Base-by-base conservation (phyloP, 2,888 invertebrate genomes). In the Gasteruption jaculator region DNA sequence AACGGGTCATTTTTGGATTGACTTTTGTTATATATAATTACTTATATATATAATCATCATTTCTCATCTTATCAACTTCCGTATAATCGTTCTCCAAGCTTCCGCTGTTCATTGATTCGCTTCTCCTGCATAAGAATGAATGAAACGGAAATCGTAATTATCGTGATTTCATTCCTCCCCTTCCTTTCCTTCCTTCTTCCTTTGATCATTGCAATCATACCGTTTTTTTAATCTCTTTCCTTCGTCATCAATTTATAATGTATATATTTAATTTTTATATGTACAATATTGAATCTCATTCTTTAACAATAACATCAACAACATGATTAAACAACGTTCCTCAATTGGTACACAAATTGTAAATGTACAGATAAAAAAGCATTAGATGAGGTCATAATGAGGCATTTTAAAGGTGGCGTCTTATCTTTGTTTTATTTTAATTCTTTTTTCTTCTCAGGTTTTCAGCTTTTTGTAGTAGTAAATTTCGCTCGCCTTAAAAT, bases 301-400 rank as follows among this genome's bases (percentile, higher is more conserved):
- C 78, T 81, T 74, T 82, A 82, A 82, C 82, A 82, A 82, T 82
- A 82, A 82, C 82, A 82, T 82, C 81, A 83, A 82, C 82, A 83
- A 76, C 74, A 74, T 74, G 82, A 79, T 80, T 80, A 68, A 69
- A 69, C 69, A 70, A 70, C 70, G 68, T 69, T 62, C 69, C 67
- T 67, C 69, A 68, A n/a, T 65, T 68, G 68, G 70, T 70, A 70
- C 70, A 70, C 68, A 70, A 70, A 68, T 69, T 70, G 70, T 70
- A 70, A 70, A 69, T 68, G 61, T 70, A 70, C 69, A 69, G 70
- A 69, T 70, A 70, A 70, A 70, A 70, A 70, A 70, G 69, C 69
- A 65, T 69, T 68, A 68, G 64, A 68, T 69, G 68, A 69, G 67
- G 67, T 66, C 65, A n/a, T n/a, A 68, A 70, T 68, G 69, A 69